phyloP scores from a whole-genome alignment of 2,797 vertebrate species.

The Gallinago nigripennis region DNA sequence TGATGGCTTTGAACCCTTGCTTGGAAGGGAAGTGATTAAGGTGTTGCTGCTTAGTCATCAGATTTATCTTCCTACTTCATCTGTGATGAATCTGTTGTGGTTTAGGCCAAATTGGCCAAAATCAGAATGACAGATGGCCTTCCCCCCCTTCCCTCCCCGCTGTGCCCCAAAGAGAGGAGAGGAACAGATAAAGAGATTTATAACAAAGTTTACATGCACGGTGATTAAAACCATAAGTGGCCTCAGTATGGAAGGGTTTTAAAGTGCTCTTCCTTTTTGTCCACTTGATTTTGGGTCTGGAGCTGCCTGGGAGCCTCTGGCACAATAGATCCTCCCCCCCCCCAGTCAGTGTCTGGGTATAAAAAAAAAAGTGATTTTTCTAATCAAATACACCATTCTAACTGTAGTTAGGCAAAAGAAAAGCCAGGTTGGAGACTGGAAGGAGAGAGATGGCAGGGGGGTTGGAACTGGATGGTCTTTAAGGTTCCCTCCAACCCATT shows the following conservation, averaged over 20 bases:
- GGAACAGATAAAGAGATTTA: no score
- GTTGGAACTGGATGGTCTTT: no score
- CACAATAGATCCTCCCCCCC: neutral
- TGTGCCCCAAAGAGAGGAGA: no score
- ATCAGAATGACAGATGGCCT: no score
- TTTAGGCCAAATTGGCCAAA: no score
- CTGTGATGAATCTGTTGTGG: neutral
- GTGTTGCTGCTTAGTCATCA: neutral
- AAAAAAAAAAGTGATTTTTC: neutral
- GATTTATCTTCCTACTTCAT: slow-evolving; percentile 17
- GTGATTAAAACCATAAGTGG: neutral
- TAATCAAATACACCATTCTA: neutral
- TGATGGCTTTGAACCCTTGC: neutral
- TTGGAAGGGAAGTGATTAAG: neutral
- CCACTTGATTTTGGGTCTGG: neutral
- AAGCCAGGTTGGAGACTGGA: neutral
- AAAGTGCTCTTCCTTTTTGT: neutral
- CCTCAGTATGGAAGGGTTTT: neutral
- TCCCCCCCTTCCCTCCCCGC: no score
- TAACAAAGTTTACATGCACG: fast-evolving
- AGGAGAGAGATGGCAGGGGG: neutral
- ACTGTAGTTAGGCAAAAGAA: neutral
- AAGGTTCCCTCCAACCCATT: no score
- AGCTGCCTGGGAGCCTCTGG: neutral
- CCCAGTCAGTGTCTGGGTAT: neutral